phyloP scores from a whole-genome alignment of 1,140 invertebrate species.

The Achatina immaculata region DNA sequence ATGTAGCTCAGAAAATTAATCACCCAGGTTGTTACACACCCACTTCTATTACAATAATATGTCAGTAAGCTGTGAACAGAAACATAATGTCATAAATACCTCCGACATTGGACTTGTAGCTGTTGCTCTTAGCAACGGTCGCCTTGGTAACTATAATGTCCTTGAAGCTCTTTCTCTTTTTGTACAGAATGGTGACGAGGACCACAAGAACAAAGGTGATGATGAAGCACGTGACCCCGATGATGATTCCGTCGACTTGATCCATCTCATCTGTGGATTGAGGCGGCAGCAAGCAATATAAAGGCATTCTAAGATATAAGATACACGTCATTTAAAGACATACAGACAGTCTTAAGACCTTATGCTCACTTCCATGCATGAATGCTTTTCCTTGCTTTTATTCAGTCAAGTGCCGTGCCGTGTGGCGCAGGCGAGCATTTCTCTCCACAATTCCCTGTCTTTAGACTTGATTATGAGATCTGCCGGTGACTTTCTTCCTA shows the following conservation, averaged over 20 bases:
- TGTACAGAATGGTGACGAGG: slow-evolving; percentile 62
- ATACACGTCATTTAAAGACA: background rate
- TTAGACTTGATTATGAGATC: too few species aligned
- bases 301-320: background rate
- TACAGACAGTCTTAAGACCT: background rate
- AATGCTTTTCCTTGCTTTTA: too few species aligned
- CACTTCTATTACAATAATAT: too few species aligned
- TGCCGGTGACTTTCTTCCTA: too few species aligned
- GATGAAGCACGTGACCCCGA: slow-evolving; percentile 49
- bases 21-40: too few species aligned
- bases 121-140: slow-evolving; percentile 67
- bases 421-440: too few species aligned
- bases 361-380: background rate
- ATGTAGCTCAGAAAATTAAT: too few species aligned
- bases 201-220: slow-evolving; percentile 51
- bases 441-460: too few species aligned
- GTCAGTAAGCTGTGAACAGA: too few species aligned
- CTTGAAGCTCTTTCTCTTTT: slow-evolving; percentile 64
- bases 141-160: slow-evolving; percentile 67
- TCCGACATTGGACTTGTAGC: slow-evolving; percentile 68
- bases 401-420: too few species aligned
- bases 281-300: slow-evolving; percentile 8
- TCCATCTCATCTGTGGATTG: slow-evolving; percentile 46
- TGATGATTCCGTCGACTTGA: slow-evolving; percentile 53
- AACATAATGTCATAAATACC: too few species aligned